Evolutionary conservation across 2,888 invertebrate genomes (phyloP).

Genomic region (Arenicola marina): DNA sequence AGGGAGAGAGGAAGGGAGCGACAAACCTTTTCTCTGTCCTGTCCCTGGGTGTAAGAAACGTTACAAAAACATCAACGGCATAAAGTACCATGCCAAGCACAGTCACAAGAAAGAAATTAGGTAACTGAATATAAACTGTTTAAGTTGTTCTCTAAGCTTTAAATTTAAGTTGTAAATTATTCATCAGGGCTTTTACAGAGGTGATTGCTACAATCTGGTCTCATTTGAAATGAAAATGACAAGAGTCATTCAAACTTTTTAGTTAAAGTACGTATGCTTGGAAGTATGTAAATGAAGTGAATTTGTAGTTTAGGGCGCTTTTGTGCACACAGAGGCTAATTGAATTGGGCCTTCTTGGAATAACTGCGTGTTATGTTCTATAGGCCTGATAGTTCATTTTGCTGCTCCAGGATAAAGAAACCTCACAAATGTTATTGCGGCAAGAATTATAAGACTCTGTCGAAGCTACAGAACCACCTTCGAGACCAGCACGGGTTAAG

Average conservation of each 20-base stretch:
- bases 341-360: no score
- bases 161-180: no score
- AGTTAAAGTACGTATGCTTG: no score
- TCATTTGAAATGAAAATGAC: not conserved
- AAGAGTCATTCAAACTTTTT: no score
- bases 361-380: no score
- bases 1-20: constrained; percentile 66
- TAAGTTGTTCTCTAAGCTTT: not conserved
- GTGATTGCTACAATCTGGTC: not conserved
- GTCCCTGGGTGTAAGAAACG: constrained; percentile 85
- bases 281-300: not conserved
- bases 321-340: no score
- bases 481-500: constrained; percentile 36
- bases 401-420: constrained; percentile 72
- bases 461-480: constrained; percentile 78
- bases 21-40: constrained; percentile 83
- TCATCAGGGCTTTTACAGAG: not conserved
- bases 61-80: constrained; percentile 86
- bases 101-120: constrained; percentile 84
- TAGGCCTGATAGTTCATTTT: constrained; percentile 15
- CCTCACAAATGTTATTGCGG: constrained; percentile 82
- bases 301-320: no score
- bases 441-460: constrained; percentile 81
- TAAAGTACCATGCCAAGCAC: constrained; percentile 86
- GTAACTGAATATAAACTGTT: constrained; percentile 65